Evolutionary conservation across 30 jellyfish, hydroid and myxozoan genomes (phyloP), one percentile per base, ranked within the genome.

Genomic region (Pelagia noctiluca): DNA sequence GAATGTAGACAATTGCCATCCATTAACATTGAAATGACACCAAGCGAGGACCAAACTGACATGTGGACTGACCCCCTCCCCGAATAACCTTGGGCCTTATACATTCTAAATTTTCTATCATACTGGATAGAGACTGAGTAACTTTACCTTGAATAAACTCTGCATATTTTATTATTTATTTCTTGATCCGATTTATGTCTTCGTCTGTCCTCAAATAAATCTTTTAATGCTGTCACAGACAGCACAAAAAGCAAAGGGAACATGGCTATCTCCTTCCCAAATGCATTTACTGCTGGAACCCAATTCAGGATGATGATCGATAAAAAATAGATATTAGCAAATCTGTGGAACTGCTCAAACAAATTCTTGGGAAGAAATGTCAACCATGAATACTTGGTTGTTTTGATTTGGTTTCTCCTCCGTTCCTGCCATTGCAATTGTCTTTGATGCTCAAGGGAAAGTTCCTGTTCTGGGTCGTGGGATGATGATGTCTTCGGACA

Each of bases 261-360:
- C 99, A 94, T 94, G 46, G 99, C 99, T 47, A 94, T 90, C 73
- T 94, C 99, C 74, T 94, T 94, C 24, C 99, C 99, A 94, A 94
- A 94, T 30, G 99, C 99, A 78, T 88, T 94, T 1, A 94, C 85
- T 50, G 88, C 90, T 1, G 99, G 99, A 29, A 94, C 86, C 97
- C 97, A 94, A 77, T 94, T 94, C 87, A 95, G 77, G 30, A 95
- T 81, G 24, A 90, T 74, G 34, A 95, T 90, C 35, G 86, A 75
- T 32, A 88, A 50, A 76, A 94, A 94, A 61, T 94, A 94, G 1
- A 84, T 73, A 71, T 94, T 94, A 25, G 99, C 99, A 83, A 94
- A 88, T 61, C 99, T 82, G 65, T 94, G 97, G 80, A 94, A 94
- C 87, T 94, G 99, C 79, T 94, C 99, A 71, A 88, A 94, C 22